Conservation (phyloP, 2,888 invertebrate genomes). For the Ornithoptera priamus region DNA sequence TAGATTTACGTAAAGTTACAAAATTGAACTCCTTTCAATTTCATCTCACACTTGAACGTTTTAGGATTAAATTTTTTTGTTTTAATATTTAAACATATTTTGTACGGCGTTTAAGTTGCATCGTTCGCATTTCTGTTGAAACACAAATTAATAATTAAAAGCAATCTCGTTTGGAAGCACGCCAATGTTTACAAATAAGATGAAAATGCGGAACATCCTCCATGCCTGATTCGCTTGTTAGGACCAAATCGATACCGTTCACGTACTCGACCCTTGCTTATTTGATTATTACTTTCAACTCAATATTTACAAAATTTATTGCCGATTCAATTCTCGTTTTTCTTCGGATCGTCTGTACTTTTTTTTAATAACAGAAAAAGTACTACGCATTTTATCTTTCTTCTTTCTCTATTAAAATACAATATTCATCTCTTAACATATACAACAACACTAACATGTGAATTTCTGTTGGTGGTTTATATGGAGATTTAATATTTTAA, state of each 20-base stretch:
- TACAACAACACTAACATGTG: too few species aligned
- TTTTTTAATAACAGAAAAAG: background rate
- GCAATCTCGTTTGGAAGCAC: slow-evolving; percentile 26
- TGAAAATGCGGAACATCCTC: slow-evolving; percentile 26
- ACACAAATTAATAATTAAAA: slow-evolving; percentile 25
- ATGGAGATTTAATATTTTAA: too few species aligned
- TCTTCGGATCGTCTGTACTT: background rate
- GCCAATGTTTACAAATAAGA: slow-evolving; percentile 26
- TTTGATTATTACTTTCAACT: slow-evolving; percentile 28
- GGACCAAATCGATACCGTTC: slow-evolving; percentile 29
- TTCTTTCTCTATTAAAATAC: too few species aligned
- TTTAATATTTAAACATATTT: background rate
- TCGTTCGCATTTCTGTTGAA: slow-evolving; percentile 14
- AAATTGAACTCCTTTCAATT: too few species aligned
- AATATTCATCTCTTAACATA: too few species aligned
- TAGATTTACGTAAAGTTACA: background rate
- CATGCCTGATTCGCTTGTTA: slow-evolving; percentile 27
- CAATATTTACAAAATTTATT: slow-evolving; percentile 26
- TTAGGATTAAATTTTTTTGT: background rate
- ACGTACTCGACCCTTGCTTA: slow-evolving; percentile 28
- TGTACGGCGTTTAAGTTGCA: slow-evolving; percentile 11
- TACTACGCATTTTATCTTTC: too few species aligned
- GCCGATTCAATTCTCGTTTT: slow-evolving; percentile 21
- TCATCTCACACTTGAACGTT: too few species aligned
- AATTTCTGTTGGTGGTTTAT: too few species aligned